Conservation (phyloP, 2,113 vertebrate genomes). For the Romanogobio albipinnatus region DNA sequence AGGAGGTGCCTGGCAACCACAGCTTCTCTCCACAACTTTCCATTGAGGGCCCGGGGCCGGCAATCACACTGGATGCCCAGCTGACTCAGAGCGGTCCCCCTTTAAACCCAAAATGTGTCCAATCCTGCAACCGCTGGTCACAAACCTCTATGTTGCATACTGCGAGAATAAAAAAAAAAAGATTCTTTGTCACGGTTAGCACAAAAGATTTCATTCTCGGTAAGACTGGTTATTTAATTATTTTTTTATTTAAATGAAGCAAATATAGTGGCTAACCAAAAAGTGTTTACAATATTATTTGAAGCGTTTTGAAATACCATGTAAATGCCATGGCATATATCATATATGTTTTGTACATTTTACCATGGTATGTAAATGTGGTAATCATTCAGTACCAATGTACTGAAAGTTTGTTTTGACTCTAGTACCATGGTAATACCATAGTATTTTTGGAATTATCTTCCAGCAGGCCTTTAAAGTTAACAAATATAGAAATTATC, state of each 20-base stretch:
- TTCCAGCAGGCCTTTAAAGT: too few species aligned
- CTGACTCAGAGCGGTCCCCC: constrained; percentile 65
- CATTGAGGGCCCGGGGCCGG: constrained; percentile 70
- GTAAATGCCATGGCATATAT: background rate
- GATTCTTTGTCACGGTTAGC: background rate
- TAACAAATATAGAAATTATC: too few species aligned
- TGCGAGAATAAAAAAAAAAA: background rate
- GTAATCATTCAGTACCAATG: background rate
- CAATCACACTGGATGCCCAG: constrained; percentile 59
- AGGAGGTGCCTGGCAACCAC: constrained; percentile 79
- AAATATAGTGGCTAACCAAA: background rate
- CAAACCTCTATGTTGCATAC: background rate
- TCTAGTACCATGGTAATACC: background rate
- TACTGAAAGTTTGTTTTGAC: background rate
- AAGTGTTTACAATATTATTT: background rate
- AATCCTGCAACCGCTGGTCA: constrained; percentile 66
- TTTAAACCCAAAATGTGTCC: constrained; percentile 70
- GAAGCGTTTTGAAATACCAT: background rate
- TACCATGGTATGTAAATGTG: background rate
- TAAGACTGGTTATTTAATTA: background rate
- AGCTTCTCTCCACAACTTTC: constrained; percentile 72
- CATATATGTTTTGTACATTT: background rate
- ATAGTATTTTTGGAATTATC: background rate
- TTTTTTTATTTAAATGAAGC: background rate
- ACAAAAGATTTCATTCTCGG: background rate